phyloP scores from a whole-genome alignment of 2,113 vertebrate genomes.

The Hassar affinis region DNA sequence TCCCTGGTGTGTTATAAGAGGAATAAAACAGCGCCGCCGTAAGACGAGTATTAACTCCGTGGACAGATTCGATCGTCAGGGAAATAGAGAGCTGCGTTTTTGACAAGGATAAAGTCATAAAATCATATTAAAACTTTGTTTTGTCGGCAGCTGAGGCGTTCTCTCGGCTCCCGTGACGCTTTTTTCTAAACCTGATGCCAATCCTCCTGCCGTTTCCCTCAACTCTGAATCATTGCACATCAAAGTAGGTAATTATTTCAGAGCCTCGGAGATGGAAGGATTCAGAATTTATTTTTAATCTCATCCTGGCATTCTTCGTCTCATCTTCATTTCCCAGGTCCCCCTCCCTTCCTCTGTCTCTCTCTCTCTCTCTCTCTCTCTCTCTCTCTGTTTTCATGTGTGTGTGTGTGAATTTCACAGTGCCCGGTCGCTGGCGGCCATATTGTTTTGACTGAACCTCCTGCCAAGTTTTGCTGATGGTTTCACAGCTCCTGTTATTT shows the following conservation, averaged over 20 bases:
- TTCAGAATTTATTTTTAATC: slow-evolving; percentile 32
- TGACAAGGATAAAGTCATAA: background rate
- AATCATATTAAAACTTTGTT: slow-evolving; percentile 5
- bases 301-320: slow-evolving; percentile 1
- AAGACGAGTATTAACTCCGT: background rate
- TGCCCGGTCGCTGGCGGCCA: slow-evolving; percentile 21
- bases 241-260: slow-evolving; percentile 28
- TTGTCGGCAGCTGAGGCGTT: background rate
- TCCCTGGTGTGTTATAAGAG: background rate
- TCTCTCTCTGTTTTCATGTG: slow-evolving; percentile 20
- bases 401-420: slow-evolving; percentile 28
- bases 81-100: background rate
- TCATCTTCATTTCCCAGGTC: slow-evolving; percentile 24
- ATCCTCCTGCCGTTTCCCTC: slow-evolving; percentile 13
- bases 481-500: slow-evolving; percentile 17
- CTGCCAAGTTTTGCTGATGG: slow-evolving; percentile 2
- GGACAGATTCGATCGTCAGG: background rate
- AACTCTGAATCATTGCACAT: slow-evolving; percentile 15
- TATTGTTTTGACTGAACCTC: slow-evolving; percentile 20
- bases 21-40: background rate
- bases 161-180: slow-evolving; percentile 30
- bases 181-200: slow-evolving; percentile 31
- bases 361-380: slow-evolving; percentile 15
- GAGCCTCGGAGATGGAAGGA: background rate
- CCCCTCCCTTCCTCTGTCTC: too few relatives aligned